These are phyloP conservation scores for Bombus waltoni DNA, from an alignment of 1,140 invertebrate genomes.

Conservation along the genomic window DNA sequence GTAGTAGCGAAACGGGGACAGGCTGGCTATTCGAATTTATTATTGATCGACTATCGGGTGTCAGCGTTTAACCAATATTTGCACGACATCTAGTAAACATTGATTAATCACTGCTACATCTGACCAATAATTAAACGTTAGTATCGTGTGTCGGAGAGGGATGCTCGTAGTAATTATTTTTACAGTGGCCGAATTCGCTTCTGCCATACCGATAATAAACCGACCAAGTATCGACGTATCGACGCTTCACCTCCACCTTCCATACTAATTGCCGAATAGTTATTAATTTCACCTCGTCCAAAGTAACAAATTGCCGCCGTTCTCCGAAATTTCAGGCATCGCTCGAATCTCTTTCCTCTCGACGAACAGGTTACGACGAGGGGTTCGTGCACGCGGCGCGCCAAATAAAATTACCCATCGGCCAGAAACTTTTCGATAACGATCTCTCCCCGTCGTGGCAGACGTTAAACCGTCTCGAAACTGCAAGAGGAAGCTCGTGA, in stretches of 20 bases:
- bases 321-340: background rate
- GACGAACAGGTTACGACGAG: too few species aligned
- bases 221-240: background rate
- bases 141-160: background rate
- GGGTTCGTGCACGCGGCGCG: background rate
- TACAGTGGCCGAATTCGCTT: background rate
- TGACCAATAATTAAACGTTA: conserved; percentile 24
- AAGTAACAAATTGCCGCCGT: background rate
- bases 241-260: background rate
- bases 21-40: conserved; percentile 21
- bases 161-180: background rate
- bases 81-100: conserved; percentile 23
- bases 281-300: background rate
- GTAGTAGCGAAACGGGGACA: background rate
- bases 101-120: conserved; percentile 22
- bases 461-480: background rate
- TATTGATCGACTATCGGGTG: conserved; percentile 37
- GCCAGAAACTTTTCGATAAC: background rate
- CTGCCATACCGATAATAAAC: background rate
- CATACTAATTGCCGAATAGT: background rate
- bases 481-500: background rate
- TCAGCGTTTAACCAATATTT: conserved; percentile 29
- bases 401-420: background rate
- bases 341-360: background rate
- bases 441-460: background rate